These are phyloP conservation scores for Diplodus puntazzo DNA, from an alignment of 2,797 vertebrate species.

Conservation along the genomic window DNA sequence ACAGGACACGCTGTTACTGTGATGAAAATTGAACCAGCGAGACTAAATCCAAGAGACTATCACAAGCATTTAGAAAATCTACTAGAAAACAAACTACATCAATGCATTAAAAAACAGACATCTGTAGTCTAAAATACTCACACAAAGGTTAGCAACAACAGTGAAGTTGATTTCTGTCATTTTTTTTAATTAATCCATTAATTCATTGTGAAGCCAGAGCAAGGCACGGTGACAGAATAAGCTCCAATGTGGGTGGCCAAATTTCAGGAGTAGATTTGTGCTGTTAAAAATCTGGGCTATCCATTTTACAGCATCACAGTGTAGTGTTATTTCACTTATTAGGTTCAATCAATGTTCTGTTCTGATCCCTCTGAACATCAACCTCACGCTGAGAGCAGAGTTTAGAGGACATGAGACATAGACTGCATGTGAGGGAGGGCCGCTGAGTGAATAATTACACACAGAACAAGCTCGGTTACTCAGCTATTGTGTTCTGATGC, in stretches of 20 bases:
- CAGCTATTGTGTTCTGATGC: constrained; percentile 67
- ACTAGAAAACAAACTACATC: background rate
- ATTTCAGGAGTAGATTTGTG: background rate
- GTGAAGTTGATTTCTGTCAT: background rate
- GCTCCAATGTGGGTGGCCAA: background rate
- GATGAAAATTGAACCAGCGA: background rate
- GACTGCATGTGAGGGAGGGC: constrained; percentile 17
- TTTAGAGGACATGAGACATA: constrained; percentile 21
- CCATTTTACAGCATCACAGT: background rate
- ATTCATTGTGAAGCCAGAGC: background rate
- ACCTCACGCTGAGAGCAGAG: constrained; percentile 30
- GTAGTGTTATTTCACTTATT: constrained; percentile 1
- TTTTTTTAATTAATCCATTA: background rate
- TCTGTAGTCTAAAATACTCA: background rate
- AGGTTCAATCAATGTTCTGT: constrained; percentile 24
- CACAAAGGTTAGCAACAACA: background rate
- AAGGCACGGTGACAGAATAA: background rate
- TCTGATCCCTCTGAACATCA: constrained; percentile 34
- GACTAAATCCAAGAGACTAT: background rate
- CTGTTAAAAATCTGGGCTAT: background rate
- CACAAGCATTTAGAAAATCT: background rate
- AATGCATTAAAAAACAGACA: background rate
- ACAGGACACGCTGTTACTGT: background rate
- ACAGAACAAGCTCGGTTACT: constrained; percentile 31
- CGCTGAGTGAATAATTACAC: constrained; percentile 50